Base-by-base conservation (phyloP, 2,113 vertebrate genomes). In the Turnix velox region DNA sequence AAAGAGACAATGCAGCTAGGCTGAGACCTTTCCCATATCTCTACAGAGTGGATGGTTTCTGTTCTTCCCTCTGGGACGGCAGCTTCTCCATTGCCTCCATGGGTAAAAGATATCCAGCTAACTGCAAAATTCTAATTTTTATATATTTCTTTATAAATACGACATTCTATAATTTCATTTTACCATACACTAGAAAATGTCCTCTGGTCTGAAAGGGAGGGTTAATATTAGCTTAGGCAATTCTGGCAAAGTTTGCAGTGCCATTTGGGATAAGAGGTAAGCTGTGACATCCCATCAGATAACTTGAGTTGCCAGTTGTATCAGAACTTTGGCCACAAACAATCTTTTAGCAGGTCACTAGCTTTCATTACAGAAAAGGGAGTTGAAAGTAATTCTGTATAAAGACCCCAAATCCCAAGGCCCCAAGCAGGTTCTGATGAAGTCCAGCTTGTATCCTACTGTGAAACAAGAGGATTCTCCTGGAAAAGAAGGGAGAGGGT, bases 231-330 rank as follows among this genome's bases (percentile, higher is more conserved):
- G 12, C 8, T 84, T 30, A 72, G 24, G 18, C 4, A 74, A 46
- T 18, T 58, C 46, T 58, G 42, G 11, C 42, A 66, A 77, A 45
- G 0, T 40, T 66, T 83, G 45, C 45, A 69, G 6, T 9, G 4
- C 2, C 8, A 9, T 48, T 76, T 0, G 0, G 19, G 7, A 48
- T n/a, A 71, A 58, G 42, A 67, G 18, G 5, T 4, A 82, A 48
- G 11, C 1, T 72, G 10, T 35, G 17, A 49, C 1, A 1, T 37
- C 19, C 18, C 35, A 58, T 33, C n/a, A 42, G 15, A 57, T 45
- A 4, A n/a, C 23, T 18, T 49, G 28, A 74, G 4, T 42, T 14
- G 24, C 15, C 30, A 35, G 7, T 14, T 51, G 6, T 28, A 43
- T 46, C 20, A n/a, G 23, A 7, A 37, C n/a, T 81, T 91, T 78